Conservation (phyloP, 2,113 vertebrate genomes). For the Oenanthe melanoleuca region DNA sequence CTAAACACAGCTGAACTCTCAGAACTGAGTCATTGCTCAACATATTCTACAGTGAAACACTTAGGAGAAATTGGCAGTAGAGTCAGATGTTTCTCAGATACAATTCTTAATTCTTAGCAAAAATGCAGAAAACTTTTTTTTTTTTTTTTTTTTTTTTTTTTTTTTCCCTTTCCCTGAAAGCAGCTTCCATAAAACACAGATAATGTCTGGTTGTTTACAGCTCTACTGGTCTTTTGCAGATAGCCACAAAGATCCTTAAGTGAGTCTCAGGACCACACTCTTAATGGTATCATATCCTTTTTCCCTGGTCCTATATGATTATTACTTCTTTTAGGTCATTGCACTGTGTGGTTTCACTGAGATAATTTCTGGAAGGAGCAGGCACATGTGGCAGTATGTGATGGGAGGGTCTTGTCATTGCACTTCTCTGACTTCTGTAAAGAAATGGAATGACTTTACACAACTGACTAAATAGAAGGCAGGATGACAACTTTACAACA, state of each 20-base stretch:
- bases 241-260: not conserved
- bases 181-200: not conserved
- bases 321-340: not conserved
- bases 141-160: no score
- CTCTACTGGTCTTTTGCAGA: not conserved
- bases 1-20: not conserved
- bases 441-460: not conserved
- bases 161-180: not conserved
- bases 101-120: not conserved
- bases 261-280: rapidly evolving
- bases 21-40: not conserved
- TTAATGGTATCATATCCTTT: not conserved
- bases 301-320: not conserved
- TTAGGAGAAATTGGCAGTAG: not conserved
- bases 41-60: not conserved
- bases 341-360: not conserved
- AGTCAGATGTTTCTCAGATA: not conserved
- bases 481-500: not conserved
- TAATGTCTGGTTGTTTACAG: not conserved
- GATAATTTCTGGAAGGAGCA: not conserved
- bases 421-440: not conserved
- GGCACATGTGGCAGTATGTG: not conserved
- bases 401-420: not conserved
- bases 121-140: not conserved
- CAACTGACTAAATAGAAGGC: not conserved